Base-by-base conservation (phyloP, 2,113 vertebrate genomes). In the Mobula hypostoma region DNA sequence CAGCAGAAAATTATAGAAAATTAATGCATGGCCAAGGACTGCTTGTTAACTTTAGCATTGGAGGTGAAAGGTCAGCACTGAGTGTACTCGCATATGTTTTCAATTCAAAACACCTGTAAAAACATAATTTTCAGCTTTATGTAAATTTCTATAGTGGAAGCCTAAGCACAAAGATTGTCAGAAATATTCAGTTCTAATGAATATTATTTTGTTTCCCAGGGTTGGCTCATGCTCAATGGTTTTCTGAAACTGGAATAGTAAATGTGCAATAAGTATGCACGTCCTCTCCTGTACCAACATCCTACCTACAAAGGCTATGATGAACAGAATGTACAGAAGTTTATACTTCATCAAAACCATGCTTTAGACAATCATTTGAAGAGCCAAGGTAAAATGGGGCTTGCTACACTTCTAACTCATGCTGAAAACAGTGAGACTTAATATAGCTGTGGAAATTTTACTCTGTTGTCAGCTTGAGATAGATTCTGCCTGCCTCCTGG, bases 1-100 rank as follows among this genome's bases (percentile, higher is more conserved):
- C 85, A 90, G 85, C 85, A 90, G 85, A 58, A 63, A 63, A 63
- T 90, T 66, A 90, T n/a, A 36, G 85, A 66, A 66, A 90, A 90
- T 90, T 66, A 90, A 90, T 90, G 85, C 85, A 90, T 66, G 29
- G 85, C 85, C 61, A 90, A 90, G 85, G 85, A 90, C 61, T 90
- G 85, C 85, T 90, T 90, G 85, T 90, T 90, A 90, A 90, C 85
- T 90, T 90, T 68, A 90, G 85, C 63, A 63, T 90, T 90, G 61
- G 63, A 66, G 85, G 85, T 66, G 85, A 90, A 90, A 90, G 61
- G 85, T 36, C 85, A 90, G 32, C 7, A 68, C 61, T 90, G 85
- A 90, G 61, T 66, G n/a, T 32, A 90, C 85, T 66, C 29, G 32
- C 85, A 85, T 85, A 66, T 90, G 85, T 90, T 90, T 90, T 90